phyloP scores from a whole-genome alignment of 2,113 vertebrate species.

The Sinocyclocheilus maitianheensis region DNA sequence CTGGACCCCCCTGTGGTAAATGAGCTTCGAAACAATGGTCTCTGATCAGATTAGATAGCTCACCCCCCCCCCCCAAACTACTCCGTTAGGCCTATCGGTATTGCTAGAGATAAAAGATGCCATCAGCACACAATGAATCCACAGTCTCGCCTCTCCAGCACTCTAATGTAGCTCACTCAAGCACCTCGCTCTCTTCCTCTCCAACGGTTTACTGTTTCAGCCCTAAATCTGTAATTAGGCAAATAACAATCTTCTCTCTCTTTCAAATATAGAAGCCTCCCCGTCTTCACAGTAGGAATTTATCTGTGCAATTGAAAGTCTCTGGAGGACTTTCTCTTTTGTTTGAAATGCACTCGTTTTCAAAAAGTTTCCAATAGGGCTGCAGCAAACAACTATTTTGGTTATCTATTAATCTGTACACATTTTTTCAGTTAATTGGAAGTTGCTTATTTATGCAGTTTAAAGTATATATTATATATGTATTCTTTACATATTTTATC shows the following conservation, averaged over 20 bases:
- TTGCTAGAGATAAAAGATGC: slow-evolving; percentile 69
- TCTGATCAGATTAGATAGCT: slow-evolving; percentile 81
- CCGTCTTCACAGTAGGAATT: slow-evolving; percentile 56
- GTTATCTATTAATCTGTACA: background rate
- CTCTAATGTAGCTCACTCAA: slow-evolving; percentile 68
- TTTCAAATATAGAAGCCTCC: slow-evolving; percentile 63
- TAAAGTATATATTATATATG: background rate
- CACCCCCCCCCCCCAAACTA: slow-evolving; percentile 62
- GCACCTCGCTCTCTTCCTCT: slow-evolving; percentile 61
- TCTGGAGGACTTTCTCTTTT: slow-evolving; percentile 19
- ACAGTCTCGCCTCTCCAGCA: slow-evolving; percentile 58
- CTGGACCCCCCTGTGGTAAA: slow-evolving; percentile 77
- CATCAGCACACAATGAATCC: slow-evolving; percentile 74
- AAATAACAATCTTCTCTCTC: slow-evolving; percentile 63
- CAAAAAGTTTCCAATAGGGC: background rate
- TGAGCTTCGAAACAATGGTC: slow-evolving; percentile 79
- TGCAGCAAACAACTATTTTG: background rate
- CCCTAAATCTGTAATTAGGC: slow-evolving; percentile 73
- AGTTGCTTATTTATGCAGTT: background rate
- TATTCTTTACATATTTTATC: too few species aligned
- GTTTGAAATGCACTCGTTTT: background rate
- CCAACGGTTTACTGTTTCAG: slow-evolving; percentile 67
- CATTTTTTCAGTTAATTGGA: background rate
- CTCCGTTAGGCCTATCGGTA: slow-evolving; percentile 69
- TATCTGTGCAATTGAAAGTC: slow-evolving; percentile 31